Evolutionary conservation across 2,888 invertebrate species (phyloP).

Genomic region (Cecidostiba fungosa): DNA sequence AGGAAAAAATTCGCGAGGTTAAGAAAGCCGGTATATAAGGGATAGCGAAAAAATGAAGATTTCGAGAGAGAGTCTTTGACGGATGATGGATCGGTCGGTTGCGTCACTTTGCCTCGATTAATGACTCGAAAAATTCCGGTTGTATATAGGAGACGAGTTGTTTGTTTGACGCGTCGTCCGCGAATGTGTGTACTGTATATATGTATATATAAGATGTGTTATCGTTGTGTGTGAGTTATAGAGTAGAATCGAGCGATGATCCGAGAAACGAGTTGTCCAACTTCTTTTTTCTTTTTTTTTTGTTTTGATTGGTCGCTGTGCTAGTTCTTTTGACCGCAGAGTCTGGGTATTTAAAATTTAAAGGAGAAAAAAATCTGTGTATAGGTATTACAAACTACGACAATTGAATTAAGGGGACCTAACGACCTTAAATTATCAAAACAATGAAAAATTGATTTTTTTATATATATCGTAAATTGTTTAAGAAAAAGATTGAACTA

Average conservation of each 20-base stretch:
- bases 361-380: neutral
- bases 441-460: too few species aligned
- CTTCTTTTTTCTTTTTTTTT: neutral
- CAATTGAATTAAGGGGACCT: too few species aligned
- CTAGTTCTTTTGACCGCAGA: conserved; percentile 7
- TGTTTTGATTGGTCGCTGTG: neutral
- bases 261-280: conserved; percentile 31
- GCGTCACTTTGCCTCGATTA: conserved; percentile 20
- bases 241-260: neutral
- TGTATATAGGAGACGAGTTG: conserved; percentile 1
- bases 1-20: neutral
- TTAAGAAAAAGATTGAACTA: too few species aligned
- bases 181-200: neutral
- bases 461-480: too few species aligned
- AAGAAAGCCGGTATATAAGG: neutral
- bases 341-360: conserved; percentile 33
- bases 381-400: neutral
- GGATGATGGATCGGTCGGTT: conserved; percentile 23
- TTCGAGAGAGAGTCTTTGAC: neutral
- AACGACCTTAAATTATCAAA: too few species aligned
- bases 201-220: neutral
- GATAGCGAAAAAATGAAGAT: neutral
- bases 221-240: neutral
- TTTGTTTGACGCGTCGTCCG: neutral
- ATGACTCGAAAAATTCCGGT: conserved; percentile 14